Conservation (phyloP, 2,113 vertebrate genomes). For the Megatriorchis doriae region DNA sequence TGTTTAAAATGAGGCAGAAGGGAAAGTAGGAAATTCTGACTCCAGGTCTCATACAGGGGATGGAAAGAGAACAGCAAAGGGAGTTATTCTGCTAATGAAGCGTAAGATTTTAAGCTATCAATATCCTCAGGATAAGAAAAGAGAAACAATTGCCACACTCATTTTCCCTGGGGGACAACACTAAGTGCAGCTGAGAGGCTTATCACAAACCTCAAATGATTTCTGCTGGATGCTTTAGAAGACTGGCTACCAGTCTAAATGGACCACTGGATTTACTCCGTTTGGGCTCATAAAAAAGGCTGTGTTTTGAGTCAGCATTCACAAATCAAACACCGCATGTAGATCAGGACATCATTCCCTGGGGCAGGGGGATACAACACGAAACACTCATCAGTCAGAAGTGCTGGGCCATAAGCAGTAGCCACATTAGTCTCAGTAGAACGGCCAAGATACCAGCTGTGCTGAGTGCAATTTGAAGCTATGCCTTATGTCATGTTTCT, state of each 20-base stretch:
- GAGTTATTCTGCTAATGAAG: not conserved
- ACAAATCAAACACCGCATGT: not conserved
- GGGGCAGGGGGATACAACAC: accelerated
- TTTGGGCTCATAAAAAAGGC: not conserved
- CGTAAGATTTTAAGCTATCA: not conserved
- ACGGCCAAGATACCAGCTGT: not conserved
- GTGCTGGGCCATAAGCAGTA: not conserved
- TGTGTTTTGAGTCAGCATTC: not conserved
- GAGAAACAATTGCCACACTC: not conserved
- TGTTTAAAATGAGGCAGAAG: not conserved
- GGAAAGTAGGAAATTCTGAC: not conserved
- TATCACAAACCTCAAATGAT: not conserved
- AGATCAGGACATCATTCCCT: not conserved
- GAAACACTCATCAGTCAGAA: not conserved
- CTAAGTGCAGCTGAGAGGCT: not conserved
- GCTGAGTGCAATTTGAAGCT: not conserved
- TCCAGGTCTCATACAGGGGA: not conserved
- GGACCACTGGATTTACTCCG: not conserved
- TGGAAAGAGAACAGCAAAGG: not conserved
- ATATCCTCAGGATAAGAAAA: not conserved
- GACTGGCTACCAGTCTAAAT: not conserved
- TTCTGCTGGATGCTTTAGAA: not conserved
- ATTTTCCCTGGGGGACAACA: not conserved
- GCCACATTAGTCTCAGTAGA: not conserved
- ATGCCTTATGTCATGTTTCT: not conserved